Base-by-base conservation (phyloP, 2,888 invertebrate species). In the Panzeria rudis region DNA sequence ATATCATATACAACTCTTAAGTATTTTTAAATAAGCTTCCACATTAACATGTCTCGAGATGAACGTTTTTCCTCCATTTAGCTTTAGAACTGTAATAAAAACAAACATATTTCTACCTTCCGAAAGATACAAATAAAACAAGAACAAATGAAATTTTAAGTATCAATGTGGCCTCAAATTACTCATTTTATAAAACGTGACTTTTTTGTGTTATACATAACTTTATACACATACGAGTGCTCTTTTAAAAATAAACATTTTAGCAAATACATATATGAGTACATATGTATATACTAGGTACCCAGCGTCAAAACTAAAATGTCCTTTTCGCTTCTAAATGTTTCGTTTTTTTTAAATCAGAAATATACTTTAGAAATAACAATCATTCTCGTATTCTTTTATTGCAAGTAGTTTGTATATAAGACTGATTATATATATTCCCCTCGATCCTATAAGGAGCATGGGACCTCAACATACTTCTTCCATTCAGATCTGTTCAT, bases 121-220 rank as follows among this genome's bases (percentile, higher is more conserved):
- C 64, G 47, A 25, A 66, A 52, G 50, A 71, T 50, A 64, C 64
- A 38, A 69, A 79, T 66, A 76, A 76, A 68, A 59, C 44, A 73
- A 68, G 32, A 52, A 54, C 25, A 78, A 64, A 85, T 77, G 71
- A 85, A 78, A 85, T 82, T 78, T 85, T 80, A 86, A 86, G 86
- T 86, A 87, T 85, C 84, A 86, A 79, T 87, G 86, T 86, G 86
- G 87, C 84, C 86, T 86, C 86, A 87, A 86, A 87, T 87, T 86
- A 87, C 80, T 87, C 83, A 87, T 87, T 86, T 86, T 50, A 64
- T 76, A 72, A 83, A 87, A 87, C 87, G 86, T 87, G 87, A 87
- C 87, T 86, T 86, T 87, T 83, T 81, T 86, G 78, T 78, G n/a
- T 76, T 85, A 79, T 79, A 38, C 13, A 8, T 1, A 71, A 79